Evolutionary conservation across 2,113 vertebrate species (phyloP).

Genomic region (Tonatia bakeri): DNA sequence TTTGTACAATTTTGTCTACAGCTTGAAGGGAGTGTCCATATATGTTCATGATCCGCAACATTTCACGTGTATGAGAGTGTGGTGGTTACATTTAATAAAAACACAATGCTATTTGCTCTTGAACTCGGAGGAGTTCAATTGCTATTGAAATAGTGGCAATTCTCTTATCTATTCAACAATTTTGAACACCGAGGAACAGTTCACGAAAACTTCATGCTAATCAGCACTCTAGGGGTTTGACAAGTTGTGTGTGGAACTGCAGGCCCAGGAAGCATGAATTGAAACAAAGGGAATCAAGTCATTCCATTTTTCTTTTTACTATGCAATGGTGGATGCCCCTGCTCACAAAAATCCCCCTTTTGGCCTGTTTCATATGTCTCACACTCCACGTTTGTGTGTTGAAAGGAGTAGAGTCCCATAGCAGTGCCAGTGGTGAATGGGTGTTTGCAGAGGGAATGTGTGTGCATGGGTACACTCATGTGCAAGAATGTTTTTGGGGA

Average conservation of each 20-base stretch:
- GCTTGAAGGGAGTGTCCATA: neutral
- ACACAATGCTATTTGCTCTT: neutral
- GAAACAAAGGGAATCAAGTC: neutral
- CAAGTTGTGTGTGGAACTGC: neutral
- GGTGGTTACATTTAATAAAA: slow-evolving; percentile 20
- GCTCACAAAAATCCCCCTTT: neutral
- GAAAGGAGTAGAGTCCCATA: neutral
- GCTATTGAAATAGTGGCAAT: slow-evolving; percentile 18
- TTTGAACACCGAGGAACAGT: neutral
- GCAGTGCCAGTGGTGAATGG: neutral
- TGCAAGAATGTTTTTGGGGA: neutral
- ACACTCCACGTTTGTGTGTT: neutral
- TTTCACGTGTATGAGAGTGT: neutral
- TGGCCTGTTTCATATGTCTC: neutral
- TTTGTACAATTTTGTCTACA: slow-evolving; percentile 18
- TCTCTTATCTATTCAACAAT: neutral
- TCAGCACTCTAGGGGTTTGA: neutral
- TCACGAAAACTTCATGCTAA: neutral
- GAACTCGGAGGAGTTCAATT: neutral
- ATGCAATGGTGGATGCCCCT: neutral
- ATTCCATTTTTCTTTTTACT: neutral
- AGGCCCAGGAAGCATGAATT: neutral
- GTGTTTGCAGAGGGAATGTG: neutral
- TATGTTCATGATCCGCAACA: slow-evolving; percentile 40
- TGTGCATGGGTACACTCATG: no score